phyloP scores from a whole-genome alignment of 2,888 invertebrate genomes.

The Latrodectus elegans region DNA sequence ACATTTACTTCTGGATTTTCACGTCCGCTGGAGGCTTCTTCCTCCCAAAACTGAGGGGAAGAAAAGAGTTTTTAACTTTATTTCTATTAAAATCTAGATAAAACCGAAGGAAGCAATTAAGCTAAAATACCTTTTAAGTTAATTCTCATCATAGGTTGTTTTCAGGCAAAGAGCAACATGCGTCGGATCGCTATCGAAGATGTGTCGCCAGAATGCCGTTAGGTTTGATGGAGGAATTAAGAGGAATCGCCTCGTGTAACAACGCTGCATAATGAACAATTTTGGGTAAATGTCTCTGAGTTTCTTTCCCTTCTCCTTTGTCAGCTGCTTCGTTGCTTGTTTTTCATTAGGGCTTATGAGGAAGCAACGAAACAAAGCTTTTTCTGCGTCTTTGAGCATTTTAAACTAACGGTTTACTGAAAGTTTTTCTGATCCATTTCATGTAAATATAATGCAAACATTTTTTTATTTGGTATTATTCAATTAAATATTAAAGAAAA shows the following conservation, averaged over 20 bases:
- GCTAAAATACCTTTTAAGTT: constrained; percentile 34
- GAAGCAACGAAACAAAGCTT: neutral
- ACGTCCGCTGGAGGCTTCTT: no score
- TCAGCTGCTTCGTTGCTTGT: neutral
- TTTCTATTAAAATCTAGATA: neutral
- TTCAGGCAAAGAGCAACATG: neutral
- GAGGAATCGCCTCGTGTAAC: neutral
- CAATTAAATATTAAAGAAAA: no score
- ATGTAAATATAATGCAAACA: no score
- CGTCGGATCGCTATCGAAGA: neutral
- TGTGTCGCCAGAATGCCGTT: neutral
- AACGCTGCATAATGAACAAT: neutral
- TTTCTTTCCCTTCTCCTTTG: neutral
- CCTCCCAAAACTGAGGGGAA: neutral
- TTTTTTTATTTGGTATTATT: no score
- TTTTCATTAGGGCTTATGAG: neutral
- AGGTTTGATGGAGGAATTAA: neutral
- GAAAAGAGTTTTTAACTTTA: neutral
- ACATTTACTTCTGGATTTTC: no score
- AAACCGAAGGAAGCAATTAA: constrained; percentile 17
- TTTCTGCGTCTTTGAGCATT: neutral
- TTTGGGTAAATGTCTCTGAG: neutral
- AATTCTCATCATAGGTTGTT: constrained; percentile 50
- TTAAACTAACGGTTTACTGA: no score
- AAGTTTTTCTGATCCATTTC: no score